These are phyloP conservation scores for Pogonomyrmex californicus DNA, from an alignment of 1,140 invertebrate species.

Conservation along the genomic window DNA sequence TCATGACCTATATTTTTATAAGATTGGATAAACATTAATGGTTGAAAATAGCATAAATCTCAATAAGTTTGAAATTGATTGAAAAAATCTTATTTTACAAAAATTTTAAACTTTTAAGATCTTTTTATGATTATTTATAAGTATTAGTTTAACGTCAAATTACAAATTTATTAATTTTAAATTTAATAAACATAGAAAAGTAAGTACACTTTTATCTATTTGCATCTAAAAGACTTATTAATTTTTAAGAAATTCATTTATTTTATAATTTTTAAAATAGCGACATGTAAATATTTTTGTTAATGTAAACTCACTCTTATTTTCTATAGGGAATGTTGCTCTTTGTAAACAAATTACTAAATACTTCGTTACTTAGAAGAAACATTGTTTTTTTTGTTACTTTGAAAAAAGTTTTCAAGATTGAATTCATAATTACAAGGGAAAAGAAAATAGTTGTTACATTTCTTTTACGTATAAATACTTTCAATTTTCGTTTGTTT, in stretches of 20 bases:
- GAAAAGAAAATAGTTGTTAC: slow-evolving; percentile 4
- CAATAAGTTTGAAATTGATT: neutral
- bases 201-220: neutral
- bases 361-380: neutral
- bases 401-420: neutral
- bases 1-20: neutral
- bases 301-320: neutral
- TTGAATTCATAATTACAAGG: neutral
- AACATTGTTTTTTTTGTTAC: neutral
- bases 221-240: neutral
- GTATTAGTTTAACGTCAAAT: neutral
- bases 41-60: neutral
- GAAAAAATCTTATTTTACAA: neutral
- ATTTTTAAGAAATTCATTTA: neutral
- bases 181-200: neutral
- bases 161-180: neutral
- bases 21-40: neutral
- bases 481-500: slow-evolving; percentile 38
- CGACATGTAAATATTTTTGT: neutral
- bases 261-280: slow-evolving; percentile 11
- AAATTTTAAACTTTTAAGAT: neutral
- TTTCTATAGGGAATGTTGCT: neutral
- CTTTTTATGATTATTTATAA: neutral
- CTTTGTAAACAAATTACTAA: neutral
- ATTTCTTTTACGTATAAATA: slow-evolving; percentile 15